A percentile compares a stretch with the other conserved stretches of the same genome.
Evolutionary conservation across 2,113 vertebrate species (phyloP).

Genomic region (Ursus arctos): DNA sequence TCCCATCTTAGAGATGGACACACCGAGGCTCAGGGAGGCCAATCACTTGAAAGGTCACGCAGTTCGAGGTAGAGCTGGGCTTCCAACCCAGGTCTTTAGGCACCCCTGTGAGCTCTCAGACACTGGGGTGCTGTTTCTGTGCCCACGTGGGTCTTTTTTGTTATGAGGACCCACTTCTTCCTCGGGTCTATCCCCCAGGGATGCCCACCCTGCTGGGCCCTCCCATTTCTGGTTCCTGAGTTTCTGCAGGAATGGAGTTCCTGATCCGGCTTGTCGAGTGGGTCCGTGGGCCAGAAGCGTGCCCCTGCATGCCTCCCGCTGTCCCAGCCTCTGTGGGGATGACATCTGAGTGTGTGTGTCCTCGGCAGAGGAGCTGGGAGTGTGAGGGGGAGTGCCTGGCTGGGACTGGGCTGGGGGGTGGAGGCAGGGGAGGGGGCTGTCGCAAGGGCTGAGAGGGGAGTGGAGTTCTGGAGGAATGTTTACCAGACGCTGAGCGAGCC

Average conservation of each 20-base stretch:
- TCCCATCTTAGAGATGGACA: constrained; percentile 53
- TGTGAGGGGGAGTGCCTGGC: constrained; percentile 57
- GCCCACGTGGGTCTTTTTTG: neutral
- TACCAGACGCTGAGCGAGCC: constrained; percentile 59
- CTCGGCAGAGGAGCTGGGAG: neutral
- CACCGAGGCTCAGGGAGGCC: neutral
- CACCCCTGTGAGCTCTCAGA: rapidly evolving
- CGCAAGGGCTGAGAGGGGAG: neutral
- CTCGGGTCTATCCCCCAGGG: rapidly evolving
- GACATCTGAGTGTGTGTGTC: neutral
- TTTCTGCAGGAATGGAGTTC: neutral
- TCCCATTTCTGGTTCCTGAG: neutral
- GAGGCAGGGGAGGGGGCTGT: constrained; percentile 51
- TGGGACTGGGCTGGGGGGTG: constrained; percentile 57
- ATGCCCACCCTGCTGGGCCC: neutral
- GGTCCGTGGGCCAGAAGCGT: neutral
- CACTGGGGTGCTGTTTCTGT: neutral
- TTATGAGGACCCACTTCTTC: rapidly evolving
- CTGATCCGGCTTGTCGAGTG: constrained; percentile 35
- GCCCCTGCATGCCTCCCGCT: constrained; percentile 69
- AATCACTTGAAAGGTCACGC: neutral
- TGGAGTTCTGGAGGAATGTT: constrained; percentile 77
- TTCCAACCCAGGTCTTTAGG: neutral
- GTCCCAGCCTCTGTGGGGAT: constrained; percentile 30
- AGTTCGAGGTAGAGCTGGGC: neutral